Conservation (phyloP, 1,140 invertebrate species). For the Macrobrachium nipponense region DNA sequence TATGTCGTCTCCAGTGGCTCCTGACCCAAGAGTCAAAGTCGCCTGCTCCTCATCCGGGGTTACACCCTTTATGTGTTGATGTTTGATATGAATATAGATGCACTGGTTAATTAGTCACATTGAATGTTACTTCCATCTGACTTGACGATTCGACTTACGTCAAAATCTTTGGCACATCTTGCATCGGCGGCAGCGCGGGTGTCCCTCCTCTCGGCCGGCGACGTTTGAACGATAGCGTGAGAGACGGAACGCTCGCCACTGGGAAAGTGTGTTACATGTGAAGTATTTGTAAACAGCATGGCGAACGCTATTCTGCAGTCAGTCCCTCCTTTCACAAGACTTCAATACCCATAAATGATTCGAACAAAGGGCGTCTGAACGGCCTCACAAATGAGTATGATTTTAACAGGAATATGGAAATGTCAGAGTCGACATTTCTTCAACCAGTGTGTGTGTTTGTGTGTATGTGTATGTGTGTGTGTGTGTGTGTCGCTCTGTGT, state of each 20-base stretch:
- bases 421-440: slow-evolving; percentile 17
- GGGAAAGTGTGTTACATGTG: slow-evolving; percentile 59
- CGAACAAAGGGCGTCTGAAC: slow-evolving; percentile 58
- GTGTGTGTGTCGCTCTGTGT: no score
- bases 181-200: neutral
- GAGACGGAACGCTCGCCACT: slow-evolving; percentile 10
- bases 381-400: slow-evolving; percentile 59
- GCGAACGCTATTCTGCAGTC: slow-evolving; percentile 55
- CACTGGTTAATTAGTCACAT: slow-evolving; percentile 63
- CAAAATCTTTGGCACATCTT: slow-evolving; percentile 47
- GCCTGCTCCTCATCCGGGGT: neutral
- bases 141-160: slow-evolving; percentile 43
- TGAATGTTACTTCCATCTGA: slow-evolving; percentile 61
- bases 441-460: no score
- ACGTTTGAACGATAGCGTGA: slow-evolving; percentile 31
- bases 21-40: slow-evolving; percentile 7
- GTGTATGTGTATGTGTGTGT: no score
- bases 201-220: neutral
- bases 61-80: slow-evolving; percentile 33
- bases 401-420: slow-evolving; percentile 63
- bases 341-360: slow-evolving; percentile 64
- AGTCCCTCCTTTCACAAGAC: slow-evolving; percentile 55
- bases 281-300: slow-evolving; percentile 64
- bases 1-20: neutral
- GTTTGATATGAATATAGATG: slow-evolving; percentile 64